Percentiles rank a stretch among this genome's conserved stretches.
Evolutionary conservation across 2,888 invertebrate species (phyloP).

Genomic region (Rhyacophila evoluta): DNA sequence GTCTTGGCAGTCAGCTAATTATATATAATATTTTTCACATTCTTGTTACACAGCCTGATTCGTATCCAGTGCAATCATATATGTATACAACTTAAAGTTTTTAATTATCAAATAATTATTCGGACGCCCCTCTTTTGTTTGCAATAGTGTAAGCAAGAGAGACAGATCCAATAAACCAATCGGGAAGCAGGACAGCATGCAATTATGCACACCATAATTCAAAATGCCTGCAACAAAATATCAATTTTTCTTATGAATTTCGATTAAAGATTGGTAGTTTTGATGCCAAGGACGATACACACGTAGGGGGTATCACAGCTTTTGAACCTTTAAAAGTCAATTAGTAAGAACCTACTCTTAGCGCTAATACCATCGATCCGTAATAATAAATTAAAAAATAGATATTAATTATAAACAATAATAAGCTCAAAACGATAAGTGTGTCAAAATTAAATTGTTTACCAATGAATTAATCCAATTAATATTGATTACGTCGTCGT

Average conservation of each 20-base stretch:
- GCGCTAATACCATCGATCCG: not conserved
- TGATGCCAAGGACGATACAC: not conserved
- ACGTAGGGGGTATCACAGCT: conserved; percentile 38
- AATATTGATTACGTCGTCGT: no score
- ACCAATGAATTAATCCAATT: no score
- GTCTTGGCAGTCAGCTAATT: no score
- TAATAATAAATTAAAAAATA: not conserved
- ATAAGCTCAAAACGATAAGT: no score
- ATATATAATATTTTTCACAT: no score
- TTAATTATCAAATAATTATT: conserved; percentile 26
- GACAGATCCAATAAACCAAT: conserved; percentile 26
- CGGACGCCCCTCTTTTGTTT: conserved; percentile 41
- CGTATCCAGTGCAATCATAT: no score
- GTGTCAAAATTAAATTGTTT: no score
- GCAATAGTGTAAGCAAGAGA: conserved; percentile 40
- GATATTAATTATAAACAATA: no score
- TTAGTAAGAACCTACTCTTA: conserved; percentile 50
- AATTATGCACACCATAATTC: not conserved
- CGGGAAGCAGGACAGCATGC: conserved; percentile 1
- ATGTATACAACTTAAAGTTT: no score
- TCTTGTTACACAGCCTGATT: no score
- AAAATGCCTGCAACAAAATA: not conserved
- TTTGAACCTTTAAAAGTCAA: conserved; percentile 50
- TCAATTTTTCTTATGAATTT: not conserved
- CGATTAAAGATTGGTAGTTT: not conserved